phyloP scores from a whole-genome alignment of 2,888 invertebrate species.

The Gasteruption jaculator region DNA sequence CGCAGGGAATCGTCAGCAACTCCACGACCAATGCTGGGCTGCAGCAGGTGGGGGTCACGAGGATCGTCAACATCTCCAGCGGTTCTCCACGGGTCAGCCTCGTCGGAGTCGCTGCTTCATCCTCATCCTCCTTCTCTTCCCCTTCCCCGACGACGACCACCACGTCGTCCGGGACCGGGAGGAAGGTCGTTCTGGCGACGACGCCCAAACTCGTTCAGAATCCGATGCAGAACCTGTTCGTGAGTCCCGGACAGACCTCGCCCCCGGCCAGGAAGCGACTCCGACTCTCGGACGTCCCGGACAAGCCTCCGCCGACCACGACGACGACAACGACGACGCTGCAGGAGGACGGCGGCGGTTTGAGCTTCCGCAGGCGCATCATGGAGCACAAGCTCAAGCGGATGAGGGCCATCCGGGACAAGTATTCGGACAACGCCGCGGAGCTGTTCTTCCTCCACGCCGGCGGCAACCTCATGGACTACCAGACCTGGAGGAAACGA shows the following conservation, averaged over 20 bases:
- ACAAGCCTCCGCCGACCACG: no score
- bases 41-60: constrained; percentile 53
- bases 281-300: constrained; percentile 47
- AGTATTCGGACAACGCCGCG: constrained; percentile 73
- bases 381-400: constrained; percentile 69
- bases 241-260: constrained; percentile 39
- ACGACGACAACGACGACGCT: constrained; percentile 19
- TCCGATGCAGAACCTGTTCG: constrained; percentile 47
- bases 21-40: constrained; percentile 41
- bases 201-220: constrained; percentile 47
- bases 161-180: no score
- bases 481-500: constrained; percentile 76
- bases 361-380: constrained; percentile 60
- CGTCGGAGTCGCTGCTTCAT: constrained; percentile 38
- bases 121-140: constrained; percentile 39
- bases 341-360: constrained; percentile 54
- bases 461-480: constrained; percentile 86
- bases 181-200: constrained; percentile 47
- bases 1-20: constrained; percentile 44
- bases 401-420: constrained; percentile 67
- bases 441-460: constrained; percentile 85
- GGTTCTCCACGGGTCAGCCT: constrained; percentile 40
- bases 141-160: constrained; percentile 42
- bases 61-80: constrained; percentile 54
- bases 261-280: constrained; percentile 54